Percentiles rank a stretch among this genome's conserved stretches.
phyloP scores from a whole-genome alignment of 2,113 vertebrate species.

The Lagenorhynchus albirostris region DNA sequence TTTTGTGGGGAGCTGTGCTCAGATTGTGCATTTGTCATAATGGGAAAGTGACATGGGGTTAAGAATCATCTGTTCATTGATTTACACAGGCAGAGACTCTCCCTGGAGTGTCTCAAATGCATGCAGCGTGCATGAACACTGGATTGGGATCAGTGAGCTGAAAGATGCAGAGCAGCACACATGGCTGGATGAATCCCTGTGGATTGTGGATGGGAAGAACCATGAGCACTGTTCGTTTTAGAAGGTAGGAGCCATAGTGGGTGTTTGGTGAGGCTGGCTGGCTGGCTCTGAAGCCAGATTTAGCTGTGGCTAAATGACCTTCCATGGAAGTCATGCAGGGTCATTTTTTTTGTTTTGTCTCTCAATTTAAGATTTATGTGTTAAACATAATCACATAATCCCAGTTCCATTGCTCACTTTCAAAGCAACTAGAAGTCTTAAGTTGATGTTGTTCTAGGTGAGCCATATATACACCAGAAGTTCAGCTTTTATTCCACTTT shows the following conservation, averaged over 20 bases:
- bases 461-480: background rate
- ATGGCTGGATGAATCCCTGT: background rate
- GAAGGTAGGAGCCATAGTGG: background rate
- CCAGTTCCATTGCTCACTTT: background rate
- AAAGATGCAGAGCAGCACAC: background rate
- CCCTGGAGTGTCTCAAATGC: background rate
- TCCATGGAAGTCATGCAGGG: background rate
- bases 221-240: background rate
- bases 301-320: background rate
- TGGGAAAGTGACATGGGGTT: background rate
- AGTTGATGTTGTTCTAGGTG: background rate
- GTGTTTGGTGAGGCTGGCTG: background rate
- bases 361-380: background rate
- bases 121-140: background rate
- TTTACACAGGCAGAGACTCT: background rate
- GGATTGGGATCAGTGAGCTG: background rate
- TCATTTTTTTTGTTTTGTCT: background rate
- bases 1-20: background rate
- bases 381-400: background rate
- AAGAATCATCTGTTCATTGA: background rate
- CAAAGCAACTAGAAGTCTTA: background rate
- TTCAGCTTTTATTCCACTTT: background rate
- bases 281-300: background rate
- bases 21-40: background rate
- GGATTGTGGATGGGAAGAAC: background rate